Base-by-base conservation (phyloP, 2,797 vertebrate species). In the Adrianichthys oophorus region DNA sequence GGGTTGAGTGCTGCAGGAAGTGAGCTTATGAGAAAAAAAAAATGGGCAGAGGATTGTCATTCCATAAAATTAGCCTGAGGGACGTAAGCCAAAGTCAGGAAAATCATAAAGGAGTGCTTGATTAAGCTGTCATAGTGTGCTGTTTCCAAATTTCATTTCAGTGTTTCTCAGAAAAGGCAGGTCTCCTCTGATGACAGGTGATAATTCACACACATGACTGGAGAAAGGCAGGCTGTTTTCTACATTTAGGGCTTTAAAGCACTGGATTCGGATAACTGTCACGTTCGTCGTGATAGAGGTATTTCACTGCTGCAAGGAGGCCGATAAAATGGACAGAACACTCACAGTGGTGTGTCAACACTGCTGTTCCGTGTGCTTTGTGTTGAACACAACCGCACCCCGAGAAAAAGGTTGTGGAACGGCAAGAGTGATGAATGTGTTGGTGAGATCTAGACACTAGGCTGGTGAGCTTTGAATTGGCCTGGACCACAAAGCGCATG, bases 121-220 rank as follows among this genome's bases (percentile, higher is more conserved):
- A 87, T 90, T 85, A 85, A 87, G 83, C 84, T 86, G 79, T 90
- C 76, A 67, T 78, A 80, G 64, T 72, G 57, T 65, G 67, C 65
- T 62, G 57, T 83, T 84, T 84, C 70, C 65, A 82, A 85, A 87
- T 82, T 66, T 62, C 65, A 64, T 77, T 74, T 70, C 41, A 23
- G 45, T 58, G 41, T 74, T 74, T 59, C 74, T 70, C 48, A 43
- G 59, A 74, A 78, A 82, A 67, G 56, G 62, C 41, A 19, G 65
- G 64, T 69, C 71, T 79, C 67, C 70, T 65, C 64, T 46, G 65
- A 62, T 85, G 83, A 86, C 78, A 68, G 70, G 60, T 74, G 75
- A 89, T 90, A 72, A 89, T 88, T 90, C 65, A 76, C 71, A 82
- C 52, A 57, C 76, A 58, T 62, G 74, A 56, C 13, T 68, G 56